Evolutionary conservation across 2,113 vertebrate genomes (phyloP).

Genomic region (Bubo blakistoni): DNA sequence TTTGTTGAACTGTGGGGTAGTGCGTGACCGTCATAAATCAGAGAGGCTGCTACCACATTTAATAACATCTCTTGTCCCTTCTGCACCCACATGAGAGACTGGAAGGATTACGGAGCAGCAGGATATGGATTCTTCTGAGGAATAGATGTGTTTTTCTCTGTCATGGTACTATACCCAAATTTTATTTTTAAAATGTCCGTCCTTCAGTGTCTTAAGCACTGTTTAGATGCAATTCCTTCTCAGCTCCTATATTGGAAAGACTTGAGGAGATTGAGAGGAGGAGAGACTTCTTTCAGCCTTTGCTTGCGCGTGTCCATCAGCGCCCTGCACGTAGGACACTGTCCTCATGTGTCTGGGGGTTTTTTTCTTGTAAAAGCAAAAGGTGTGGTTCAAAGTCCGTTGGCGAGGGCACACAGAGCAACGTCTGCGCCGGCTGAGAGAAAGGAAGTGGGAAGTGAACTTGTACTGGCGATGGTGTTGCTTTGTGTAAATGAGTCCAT

Average conservation of each 20-base stretch:
- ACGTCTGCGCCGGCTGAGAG: neutral
- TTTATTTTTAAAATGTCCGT: neutral
- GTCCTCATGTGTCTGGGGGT: neutral
- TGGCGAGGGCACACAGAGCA: neutral
- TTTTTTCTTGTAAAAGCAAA: neutral
- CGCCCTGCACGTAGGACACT: rapidly evolving
- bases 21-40: rapidly evolving
- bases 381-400: neutral
- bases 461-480: rapidly evolving
- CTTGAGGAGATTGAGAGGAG: neutral
- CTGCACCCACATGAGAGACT: neutral
- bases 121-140: neutral
- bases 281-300: neutral
- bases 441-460: neutral
- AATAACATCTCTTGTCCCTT: neutral
- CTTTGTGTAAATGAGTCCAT: rapidly evolving
- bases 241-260: neutral
- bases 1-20: neutral
- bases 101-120: neutral
- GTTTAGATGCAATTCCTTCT: neutral
- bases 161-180: neutral
- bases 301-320: rapidly evolving
- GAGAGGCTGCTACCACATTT: neutral
- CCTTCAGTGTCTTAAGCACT: neutral
- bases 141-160: neutral